Base-by-base conservation (phyloP, 2,888 invertebrate species). In the Hyppa rectilinea region DNA sequence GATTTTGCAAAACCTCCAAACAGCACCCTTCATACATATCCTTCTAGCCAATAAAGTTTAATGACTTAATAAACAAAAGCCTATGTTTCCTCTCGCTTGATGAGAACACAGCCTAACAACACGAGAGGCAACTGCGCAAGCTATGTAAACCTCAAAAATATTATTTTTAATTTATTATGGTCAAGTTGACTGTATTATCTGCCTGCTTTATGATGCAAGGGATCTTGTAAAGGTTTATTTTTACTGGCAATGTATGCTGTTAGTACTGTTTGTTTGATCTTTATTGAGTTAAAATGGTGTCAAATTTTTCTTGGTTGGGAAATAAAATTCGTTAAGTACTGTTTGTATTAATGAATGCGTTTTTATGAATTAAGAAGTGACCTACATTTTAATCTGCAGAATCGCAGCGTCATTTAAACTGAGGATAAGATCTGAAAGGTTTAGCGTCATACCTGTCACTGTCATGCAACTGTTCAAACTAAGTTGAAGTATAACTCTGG, bases 131-230 rank as follows among this genome's bases (percentile, higher is more conserved):
- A 85, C 85, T 63, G 65, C 80, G 81, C 64, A 71, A 73, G 75
- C 86, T 83, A 88, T 88, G 89, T 88, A 88, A 87, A 90, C 86
- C 87, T 87, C 86, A 90, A 88, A 87, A 87, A 88, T 87, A 87
- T 88, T 88, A 87, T 87, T 88, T 89, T 87, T 88, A 87, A 90
- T 90, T 89, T 87, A 89, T 82, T 71, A 82, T 81, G 83, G 86
- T 85, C 85, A 88, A 70, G 60, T 68, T 50, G 67, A 61, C 66
- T 82, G 73, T 84, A 79, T 75, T 71, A 65, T 61, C 38, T 64
- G 56, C n/a, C 26, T 69, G 85, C 74, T 84, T 84, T 84, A 80
- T 82, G 83, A 66, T 64, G 70, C 78, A 81, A 67, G 52, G 56
- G 75, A 71, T 66, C 38, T 64, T 71, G 55, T 61, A 0, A 40